Conservation (phyloP, 2,797 vertebrate species). For the Coregonus suidteri region DNA sequence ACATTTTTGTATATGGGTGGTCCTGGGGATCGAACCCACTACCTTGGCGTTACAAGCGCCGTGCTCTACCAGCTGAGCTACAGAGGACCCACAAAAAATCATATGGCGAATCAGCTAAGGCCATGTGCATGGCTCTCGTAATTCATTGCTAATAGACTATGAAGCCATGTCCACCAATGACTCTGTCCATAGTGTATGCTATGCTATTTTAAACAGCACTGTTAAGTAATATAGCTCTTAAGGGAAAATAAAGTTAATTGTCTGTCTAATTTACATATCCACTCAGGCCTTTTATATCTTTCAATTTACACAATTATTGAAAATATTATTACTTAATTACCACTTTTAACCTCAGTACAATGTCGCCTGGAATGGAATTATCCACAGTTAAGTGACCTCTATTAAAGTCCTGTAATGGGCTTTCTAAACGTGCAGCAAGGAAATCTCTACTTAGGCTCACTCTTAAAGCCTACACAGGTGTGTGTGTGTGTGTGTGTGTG, state of each 20-base stretch:
- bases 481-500: conserved; percentile 8
- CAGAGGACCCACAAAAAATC: not conserved
- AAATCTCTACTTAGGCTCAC: conserved; percentile 9
- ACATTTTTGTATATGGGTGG: no score
- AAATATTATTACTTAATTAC: conserved; percentile 47
- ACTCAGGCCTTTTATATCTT: conserved; percentile 24
- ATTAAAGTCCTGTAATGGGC: conserved; percentile 52
- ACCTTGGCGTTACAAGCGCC: no score
- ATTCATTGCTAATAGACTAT: not conserved
- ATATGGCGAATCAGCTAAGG: not conserved
- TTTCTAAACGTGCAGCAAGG: conserved; percentile 29
- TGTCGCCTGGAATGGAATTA: conserved; percentile 40
- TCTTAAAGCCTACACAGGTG: not conserved
- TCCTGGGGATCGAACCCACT: no score
- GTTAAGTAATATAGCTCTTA: not conserved
- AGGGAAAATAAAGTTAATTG: conserved; percentile 16
- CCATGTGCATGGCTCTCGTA: not conserved
- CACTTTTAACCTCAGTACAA: conserved; percentile 41
- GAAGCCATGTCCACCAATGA: conserved; percentile 1
- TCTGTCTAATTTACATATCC: conserved; percentile 14
- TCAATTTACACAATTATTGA: conserved; percentile 42
- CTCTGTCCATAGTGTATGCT: not conserved
- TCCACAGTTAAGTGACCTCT: conserved; percentile 48
- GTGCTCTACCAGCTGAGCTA: no score
- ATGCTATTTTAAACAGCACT: not conserved